Base-by-base conservation (phyloP, 2,797 vertebrate species). In the Tapera naevia region DNA sequence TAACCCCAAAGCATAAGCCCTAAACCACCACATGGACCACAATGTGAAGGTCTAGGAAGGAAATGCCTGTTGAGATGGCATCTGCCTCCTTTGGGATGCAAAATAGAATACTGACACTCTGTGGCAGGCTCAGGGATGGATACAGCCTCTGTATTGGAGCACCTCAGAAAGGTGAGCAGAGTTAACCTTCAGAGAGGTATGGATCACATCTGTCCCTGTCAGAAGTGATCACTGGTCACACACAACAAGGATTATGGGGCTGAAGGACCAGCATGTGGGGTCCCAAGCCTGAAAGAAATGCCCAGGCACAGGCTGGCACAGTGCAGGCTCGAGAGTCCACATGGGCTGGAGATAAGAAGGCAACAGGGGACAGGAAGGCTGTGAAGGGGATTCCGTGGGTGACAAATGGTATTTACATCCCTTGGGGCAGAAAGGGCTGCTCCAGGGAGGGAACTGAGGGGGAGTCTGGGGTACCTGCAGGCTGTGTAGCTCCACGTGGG, bases 401-500 rank as follows among this genome's bases (percentile, higher is more conserved):
- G 41, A 18, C 5, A 7, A 43, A 57, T 0, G 1, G 10, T 10
- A 10, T 62, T 33, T 51, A 17, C 41, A 51, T 14, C 15, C 21
- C 25, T 23, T 9, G 16, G 41, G 39, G 10, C 7, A 43, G 30
- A 25, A 35, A 25, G 1, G 78, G 6, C 13, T 10, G 5, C 37
- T 71, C 17, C 48, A 66, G 45, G 7, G 13, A 74, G 37, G 28
- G 33, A 8, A 37, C 4, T 1, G 0, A 4, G 14, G 15, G 9
- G 1, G 2, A n/a, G 8, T n/a, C 24, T 61, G 58, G 7, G 62
- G 10, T 96, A 99, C 99, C 98, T 99, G 99, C 91, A 99, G 93
- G 96, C 98, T 99, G 96, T 99, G 99, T 60, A 99, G 92, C 91
- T 99, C 98, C 5, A 99, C 97, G 3, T 93, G 96, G 69, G 98